phyloP scores from a whole-genome alignment of 2,113 vertebrate genomes.

The Platichthys stellatus region DNA sequence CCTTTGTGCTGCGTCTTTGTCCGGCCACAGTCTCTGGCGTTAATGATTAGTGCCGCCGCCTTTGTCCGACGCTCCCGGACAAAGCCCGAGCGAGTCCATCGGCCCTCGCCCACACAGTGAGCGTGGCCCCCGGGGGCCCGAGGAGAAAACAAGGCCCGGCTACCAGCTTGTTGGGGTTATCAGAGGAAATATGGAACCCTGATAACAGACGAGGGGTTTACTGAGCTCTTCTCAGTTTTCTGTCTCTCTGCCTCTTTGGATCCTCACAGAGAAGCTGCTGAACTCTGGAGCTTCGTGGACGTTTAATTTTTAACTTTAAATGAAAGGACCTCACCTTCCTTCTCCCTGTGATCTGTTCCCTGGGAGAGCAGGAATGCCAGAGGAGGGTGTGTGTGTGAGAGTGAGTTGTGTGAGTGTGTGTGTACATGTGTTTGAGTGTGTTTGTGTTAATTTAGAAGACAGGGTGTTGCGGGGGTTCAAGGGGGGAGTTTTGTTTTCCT shows the following conservation, averaged over 20 bases:
- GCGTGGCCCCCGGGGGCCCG: not conserved
- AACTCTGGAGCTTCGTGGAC: constrained; percentile 24
- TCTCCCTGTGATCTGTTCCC: constrained; percentile 60
- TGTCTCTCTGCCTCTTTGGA: not conserved
- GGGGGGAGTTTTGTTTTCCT: constrained; percentile 63
- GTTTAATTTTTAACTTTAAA: constrained; percentile 75
- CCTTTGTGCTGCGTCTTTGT: constrained; percentile 54
- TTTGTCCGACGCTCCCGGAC: constrained; percentile 36
- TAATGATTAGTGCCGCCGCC: constrained; percentile 66
- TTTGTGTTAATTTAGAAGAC: constrained; percentile 53
- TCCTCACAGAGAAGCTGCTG: not conserved
- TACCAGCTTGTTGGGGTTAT: constrained; percentile 27
- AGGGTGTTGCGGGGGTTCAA: constrained; percentile 33
- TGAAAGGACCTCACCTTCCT: constrained; percentile 69
- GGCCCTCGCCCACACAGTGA: constrained; percentile 12
- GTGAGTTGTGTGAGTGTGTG: constrained; percentile 7
- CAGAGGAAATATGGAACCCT: constrained; percentile 33
- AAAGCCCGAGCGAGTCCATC: constrained; percentile 31
- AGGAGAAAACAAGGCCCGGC: constrained; percentile 8
- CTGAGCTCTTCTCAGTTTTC: not conserved
- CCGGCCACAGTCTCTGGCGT: constrained; percentile 24
- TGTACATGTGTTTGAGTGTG: constrained; percentile 16
- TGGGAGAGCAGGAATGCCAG: constrained; percentile 34
- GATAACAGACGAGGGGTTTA: constrained; percentile 9
- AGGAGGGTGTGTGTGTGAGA: constrained; percentile 8